A percentile compares a stretch with the other conserved stretches of the same genome.
These are phyloP conservation scores for Callinectes sapidus DNA, from an alignment of 2,888 invertebrate genomes.

Conservation along the genomic window DNA sequence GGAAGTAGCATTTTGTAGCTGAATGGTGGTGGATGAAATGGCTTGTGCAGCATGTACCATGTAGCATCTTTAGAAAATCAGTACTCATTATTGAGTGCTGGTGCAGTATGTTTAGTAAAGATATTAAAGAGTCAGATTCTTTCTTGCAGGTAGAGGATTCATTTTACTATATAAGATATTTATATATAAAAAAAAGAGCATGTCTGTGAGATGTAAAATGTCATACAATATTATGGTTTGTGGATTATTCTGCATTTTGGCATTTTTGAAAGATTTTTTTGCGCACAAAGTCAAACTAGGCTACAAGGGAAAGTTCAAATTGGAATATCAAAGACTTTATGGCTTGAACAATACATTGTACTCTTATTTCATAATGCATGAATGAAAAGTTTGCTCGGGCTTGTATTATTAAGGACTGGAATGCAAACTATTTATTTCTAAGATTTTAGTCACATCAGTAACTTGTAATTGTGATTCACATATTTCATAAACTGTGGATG, in stretches of 20 bases:
- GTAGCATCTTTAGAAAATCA: neutral
- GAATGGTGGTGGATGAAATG: conserved; percentile 30
- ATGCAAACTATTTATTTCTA: neutral
- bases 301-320: neutral
- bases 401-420: neutral
- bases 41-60: conserved; percentile 40
- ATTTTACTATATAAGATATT: neutral
- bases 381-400: neutral
- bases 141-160: neutral
- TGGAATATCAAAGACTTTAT: neutral
- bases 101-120: neutral
- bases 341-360: neutral
- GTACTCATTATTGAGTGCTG: neutral
- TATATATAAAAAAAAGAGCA: neutral
- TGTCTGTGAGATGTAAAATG: neutral
- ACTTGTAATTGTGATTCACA: neutral
- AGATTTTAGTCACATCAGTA: neutral
- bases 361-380: neutral
- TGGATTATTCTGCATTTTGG: neutral
- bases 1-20: conserved; percentile 20
- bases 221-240: neutral
- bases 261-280: neutral
- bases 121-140: neutral
- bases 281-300: neutral
- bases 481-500: neutral